These are phyloP conservation scores for Sphenodon punctatus DNA, from an alignment of 2,797 vertebrate genomes.

Conservation along the genomic window DNA sequence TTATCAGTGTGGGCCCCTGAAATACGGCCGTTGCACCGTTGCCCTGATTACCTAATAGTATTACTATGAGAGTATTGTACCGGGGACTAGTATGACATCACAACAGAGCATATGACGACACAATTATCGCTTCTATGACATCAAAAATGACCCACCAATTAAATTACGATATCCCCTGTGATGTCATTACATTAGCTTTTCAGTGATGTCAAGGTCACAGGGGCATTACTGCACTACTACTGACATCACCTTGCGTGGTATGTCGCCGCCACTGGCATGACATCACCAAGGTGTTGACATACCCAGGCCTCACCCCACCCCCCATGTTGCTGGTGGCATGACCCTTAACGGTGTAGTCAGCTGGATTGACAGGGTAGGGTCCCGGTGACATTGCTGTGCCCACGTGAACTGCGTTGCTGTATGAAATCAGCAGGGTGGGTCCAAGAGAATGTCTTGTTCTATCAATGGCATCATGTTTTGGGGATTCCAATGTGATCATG, in stretches of 20 bases:
- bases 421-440: neutral
- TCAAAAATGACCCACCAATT: neutral
- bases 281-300: fast-evolving
- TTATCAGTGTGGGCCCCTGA: too few relatives aligned
- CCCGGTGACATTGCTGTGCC: neutral
- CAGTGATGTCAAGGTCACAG: neutral
- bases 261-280: neutral
- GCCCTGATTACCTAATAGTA: too few relatives aligned
- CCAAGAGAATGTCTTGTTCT: too few relatives aligned
- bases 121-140: neutral
- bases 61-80: too few relatives aligned
- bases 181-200: neutral
- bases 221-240: neutral
- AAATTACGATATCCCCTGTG: neutral
- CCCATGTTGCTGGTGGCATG: neutral
- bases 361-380: neutral
- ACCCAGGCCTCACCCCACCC: too few relatives aligned
- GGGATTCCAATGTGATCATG: too few relatives aligned
- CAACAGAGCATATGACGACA: neutral
- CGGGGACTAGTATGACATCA: neutral
- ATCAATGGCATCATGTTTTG: neutral
- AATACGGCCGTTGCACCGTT: too few relatives aligned
- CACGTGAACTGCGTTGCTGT: neutral
- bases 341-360: neutral
- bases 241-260: neutral